Evolutionary conservation across 2,113 vertebrate genomes (phyloP).

Genomic region (Solea solea): DNA sequence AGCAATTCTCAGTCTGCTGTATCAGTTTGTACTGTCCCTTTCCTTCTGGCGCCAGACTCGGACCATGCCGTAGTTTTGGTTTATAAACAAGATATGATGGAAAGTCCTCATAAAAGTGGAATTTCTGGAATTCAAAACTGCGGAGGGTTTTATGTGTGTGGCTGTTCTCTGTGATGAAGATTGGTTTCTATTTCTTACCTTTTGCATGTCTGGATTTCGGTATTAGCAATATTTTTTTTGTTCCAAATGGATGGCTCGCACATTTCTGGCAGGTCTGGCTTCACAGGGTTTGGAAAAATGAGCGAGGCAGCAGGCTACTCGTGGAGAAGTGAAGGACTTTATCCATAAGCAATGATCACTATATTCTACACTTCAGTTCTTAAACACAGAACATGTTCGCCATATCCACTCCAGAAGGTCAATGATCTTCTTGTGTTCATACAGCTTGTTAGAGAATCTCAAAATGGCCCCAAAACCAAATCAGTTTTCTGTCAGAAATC

Average conservation of each 20-base stretch:
- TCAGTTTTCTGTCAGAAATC: too few species aligned
- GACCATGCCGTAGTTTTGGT: constrained; percentile 28
- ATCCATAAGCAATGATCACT: background rate
- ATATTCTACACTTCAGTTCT: too few species aligned
- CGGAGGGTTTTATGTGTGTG: background rate
- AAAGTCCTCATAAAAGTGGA: constrained; percentile 3
- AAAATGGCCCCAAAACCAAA: too few species aligned
- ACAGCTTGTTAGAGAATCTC: too few species aligned
- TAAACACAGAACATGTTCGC: too few species aligned
- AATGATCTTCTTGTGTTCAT: too few species aligned
- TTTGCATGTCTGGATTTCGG: constrained; percentile 5
- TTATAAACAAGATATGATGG: constrained; percentile 36
- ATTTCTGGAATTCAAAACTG: constrained; percentile 9
- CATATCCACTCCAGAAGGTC: too few species aligned
- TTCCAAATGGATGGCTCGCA: constrained; percentile 1
- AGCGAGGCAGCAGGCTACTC: background rate
- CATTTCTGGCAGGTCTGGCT: constrained; percentile 2
- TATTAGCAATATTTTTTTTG: background rate
- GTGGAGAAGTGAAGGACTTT: background rate
- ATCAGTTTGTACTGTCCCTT: constrained; percentile 37
- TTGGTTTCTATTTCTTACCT: background rate
- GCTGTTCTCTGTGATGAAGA: constrained; percentile 18
- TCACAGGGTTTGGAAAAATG: background rate
- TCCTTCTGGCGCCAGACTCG: background rate
- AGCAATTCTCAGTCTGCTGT: constrained; percentile 44